Conservation (phyloP, 2,797 vertebrate genomes). For the Gadopsis marmoratus region DNA sequence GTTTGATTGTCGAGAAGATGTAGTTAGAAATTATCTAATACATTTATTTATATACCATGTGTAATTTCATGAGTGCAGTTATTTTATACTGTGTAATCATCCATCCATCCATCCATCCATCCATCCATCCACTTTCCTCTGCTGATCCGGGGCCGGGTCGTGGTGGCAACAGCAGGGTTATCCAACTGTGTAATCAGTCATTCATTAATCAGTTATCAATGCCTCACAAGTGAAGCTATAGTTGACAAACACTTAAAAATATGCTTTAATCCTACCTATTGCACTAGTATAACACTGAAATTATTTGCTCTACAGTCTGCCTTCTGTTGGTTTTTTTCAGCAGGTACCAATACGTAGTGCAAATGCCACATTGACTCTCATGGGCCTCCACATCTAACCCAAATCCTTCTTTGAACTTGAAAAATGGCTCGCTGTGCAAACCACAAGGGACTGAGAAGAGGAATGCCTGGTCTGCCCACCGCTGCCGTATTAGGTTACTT, state of each 20-base stretch:
- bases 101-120: no score
- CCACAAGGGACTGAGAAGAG: conserved; percentile 83
- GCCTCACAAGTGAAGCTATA: no score
- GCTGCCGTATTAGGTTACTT: conserved; percentile 83
- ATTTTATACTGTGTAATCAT: no score
- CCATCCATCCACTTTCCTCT: no score
- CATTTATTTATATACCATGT: no score
- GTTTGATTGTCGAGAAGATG: background rate
- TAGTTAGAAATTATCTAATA: background rate
- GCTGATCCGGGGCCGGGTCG: no score
- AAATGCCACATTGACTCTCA: conserved; percentile 84
- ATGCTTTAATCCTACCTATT: background rate
- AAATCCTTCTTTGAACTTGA: conserved; percentile 90
- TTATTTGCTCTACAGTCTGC: conserved; percentile 40
- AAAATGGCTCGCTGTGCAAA: conserved; percentile 83
- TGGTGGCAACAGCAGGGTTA: no score
- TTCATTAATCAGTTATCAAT: no score
- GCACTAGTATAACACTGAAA: conserved; percentile 7
- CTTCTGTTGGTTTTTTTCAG: conserved; percentile 43
- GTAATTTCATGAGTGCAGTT: no score
- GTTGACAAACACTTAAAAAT: no score
- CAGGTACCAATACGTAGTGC: conserved; percentile 63
- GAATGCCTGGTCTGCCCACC: conserved; percentile 77
- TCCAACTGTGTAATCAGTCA: no score
- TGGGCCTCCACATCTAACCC: conserved; percentile 86